Evolutionary conservation across 64 coral and sea anemone genomes (phyloP).

Genomic region (Montipora efflorescens): DNA sequence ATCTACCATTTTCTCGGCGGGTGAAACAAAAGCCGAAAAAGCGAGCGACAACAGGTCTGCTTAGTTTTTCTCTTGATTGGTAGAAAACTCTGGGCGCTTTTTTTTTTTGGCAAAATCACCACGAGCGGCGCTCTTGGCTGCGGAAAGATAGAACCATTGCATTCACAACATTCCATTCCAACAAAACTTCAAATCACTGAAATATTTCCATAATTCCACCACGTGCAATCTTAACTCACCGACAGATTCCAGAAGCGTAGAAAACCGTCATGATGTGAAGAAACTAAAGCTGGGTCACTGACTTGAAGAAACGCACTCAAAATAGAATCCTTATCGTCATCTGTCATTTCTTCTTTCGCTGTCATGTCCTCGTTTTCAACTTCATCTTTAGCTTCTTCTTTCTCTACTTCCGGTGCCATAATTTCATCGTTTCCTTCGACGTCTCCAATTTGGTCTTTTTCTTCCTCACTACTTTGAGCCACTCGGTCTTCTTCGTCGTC

Average conservation of each 20-base stretch:
- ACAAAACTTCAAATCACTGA: background rate
- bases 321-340: conserved; percentile 7
- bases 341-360: background rate
- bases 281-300: conserved; percentile 81
- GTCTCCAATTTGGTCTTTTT: background rate
- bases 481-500: background rate
- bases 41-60: no score
- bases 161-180: no score
- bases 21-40: no score
- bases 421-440: conserved; percentile 23
- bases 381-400: conserved; percentile 21
- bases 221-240: conserved; percentile 58
- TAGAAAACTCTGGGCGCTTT: no score
- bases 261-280: conserved; percentile 95
- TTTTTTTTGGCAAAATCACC: no score
- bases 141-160: no score
- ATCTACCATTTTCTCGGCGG: no score
- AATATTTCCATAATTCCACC: no score
- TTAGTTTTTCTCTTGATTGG: no score
- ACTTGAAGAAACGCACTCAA: conserved; percentile 71
- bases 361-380: conserved; percentile 8
- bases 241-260: conserved; percentile 90
- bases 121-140: no score
- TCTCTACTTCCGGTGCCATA: background rate
- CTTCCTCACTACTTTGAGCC: conserved; percentile 3